Evolutionary conservation across 2,888 invertebrate genomes (phyloP).

Genomic region (Heterodera filipjevi): DNA sequence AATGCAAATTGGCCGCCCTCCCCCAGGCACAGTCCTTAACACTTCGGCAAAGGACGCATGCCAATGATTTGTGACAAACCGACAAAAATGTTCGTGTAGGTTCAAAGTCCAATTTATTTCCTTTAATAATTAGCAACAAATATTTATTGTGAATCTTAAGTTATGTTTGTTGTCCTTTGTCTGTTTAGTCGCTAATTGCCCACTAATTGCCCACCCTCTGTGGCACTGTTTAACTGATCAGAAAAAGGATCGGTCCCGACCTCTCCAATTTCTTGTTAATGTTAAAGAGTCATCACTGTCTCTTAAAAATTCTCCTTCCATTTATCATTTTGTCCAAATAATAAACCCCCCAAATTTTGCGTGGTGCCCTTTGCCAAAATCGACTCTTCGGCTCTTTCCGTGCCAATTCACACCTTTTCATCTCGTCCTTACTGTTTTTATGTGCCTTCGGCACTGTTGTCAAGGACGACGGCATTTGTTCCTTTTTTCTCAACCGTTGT

Average conservation of each 20-base stretch:
- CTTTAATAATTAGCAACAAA: neutral
- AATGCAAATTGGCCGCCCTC: neutral
- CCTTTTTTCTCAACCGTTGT: neutral
- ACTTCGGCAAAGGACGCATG: neutral
- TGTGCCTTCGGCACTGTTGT: neutral
- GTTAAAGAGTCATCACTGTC: no score
- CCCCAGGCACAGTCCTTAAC: neutral
- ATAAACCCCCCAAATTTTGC: neutral
- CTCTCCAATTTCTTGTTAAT: no score
- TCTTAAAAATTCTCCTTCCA: no score
- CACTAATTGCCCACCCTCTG: no score
- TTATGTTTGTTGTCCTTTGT: no score
- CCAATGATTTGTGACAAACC: neutral
- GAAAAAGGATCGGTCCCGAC: no score
- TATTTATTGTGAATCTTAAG: neutral
- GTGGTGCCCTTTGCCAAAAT: neutral
- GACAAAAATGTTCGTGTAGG: neutral
- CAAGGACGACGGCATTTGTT: neutral
- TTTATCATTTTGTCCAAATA: neutral
- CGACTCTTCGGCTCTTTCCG: neutral
- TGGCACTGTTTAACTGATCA: no score
- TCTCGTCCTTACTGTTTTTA: neutral
- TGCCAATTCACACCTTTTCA: neutral
- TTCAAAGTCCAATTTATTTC: neutral
- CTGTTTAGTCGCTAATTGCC: no score